Percentiles rank a stretch among this genome's conserved stretches.
phyloP scores from a whole-genome alignment of 2,113 vertebrate genomes.

The Lanius collurio region DNA sequence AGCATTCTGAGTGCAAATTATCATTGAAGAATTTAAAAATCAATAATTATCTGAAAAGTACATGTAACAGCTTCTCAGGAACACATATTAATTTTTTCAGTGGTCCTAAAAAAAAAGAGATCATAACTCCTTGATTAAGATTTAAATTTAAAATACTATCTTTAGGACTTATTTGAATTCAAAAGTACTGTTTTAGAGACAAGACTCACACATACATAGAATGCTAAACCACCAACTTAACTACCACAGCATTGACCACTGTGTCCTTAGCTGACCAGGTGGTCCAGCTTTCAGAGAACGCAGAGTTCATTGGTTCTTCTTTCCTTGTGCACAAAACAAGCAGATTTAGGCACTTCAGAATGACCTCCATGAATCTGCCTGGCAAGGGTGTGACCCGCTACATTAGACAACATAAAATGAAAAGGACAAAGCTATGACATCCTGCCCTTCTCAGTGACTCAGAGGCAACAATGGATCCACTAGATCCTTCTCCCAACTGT shows the following conservation, averaged over 20 bases:
- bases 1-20: background rate
- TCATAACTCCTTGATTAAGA: background rate
- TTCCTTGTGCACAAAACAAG: background rate
- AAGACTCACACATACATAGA: background rate
- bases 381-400: background rate
- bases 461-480: background rate
- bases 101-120: background rate
- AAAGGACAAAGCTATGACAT: background rate
- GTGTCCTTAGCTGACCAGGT: background rate
- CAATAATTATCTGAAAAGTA: background rate
- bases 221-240: background rate
- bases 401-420: background rate
- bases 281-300: background rate
- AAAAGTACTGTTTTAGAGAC: background rate
- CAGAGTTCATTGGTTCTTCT: background rate
- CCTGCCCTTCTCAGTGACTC: background rate
- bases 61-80: background rate
- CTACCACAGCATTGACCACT: background rate
- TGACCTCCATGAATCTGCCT: background rate
- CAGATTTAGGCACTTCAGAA: background rate
- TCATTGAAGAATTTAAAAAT: background rate
- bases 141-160: background rate
- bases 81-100: background rate
- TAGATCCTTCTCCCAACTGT: background rate
- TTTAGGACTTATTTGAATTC: background rate